Conservation (phyloP, 2,113 vertebrate species). For the Cryptoleucopteryx plumbea region DNA sequence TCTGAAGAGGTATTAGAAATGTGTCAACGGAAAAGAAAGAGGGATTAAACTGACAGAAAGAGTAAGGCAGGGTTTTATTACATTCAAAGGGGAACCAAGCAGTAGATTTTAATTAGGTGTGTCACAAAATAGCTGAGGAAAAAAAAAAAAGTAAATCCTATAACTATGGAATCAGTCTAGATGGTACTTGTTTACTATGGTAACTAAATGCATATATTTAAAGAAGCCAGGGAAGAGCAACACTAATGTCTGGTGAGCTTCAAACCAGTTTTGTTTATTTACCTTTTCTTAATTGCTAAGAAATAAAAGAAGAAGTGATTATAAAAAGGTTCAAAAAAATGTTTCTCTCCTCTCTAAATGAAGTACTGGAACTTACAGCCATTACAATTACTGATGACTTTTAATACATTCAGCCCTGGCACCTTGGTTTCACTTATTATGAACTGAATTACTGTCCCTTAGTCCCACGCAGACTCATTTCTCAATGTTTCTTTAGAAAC, state of each 20-base stretch:
- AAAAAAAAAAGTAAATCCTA: conserved; percentile 1
- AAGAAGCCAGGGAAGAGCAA: not conserved
- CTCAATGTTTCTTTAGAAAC: conserved; percentile 24
- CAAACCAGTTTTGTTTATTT: not conserved
- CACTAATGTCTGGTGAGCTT: not conserved
- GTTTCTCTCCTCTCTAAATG: not conserved
- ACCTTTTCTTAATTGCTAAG: not conserved
- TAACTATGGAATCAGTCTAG: not conserved
- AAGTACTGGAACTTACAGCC: not conserved
- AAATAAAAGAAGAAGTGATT: not conserved
- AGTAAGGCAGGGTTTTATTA: conserved; percentile 23
- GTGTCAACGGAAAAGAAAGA: conserved; percentile 50
- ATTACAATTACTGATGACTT: not conserved
- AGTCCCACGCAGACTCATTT: not conserved
- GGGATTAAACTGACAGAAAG: conserved; percentile 40
- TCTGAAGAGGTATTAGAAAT: conserved; percentile 54
- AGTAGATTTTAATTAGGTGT: conserved; percentile 61
- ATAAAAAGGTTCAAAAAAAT: not conserved
- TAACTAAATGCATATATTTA: not conserved
- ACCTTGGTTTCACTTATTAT: not conserved
- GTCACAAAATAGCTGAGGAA: conserved; percentile 46
- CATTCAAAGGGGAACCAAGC: conserved; percentile 11
- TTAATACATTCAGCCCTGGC: not conserved
- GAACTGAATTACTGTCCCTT: not conserved
- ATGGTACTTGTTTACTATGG: conserved; percentile 12